These are phyloP conservation scores for Semnornis frantzii DNA, from an alignment of 2,113 vertebrate genomes.

Conservation along the genomic window DNA sequence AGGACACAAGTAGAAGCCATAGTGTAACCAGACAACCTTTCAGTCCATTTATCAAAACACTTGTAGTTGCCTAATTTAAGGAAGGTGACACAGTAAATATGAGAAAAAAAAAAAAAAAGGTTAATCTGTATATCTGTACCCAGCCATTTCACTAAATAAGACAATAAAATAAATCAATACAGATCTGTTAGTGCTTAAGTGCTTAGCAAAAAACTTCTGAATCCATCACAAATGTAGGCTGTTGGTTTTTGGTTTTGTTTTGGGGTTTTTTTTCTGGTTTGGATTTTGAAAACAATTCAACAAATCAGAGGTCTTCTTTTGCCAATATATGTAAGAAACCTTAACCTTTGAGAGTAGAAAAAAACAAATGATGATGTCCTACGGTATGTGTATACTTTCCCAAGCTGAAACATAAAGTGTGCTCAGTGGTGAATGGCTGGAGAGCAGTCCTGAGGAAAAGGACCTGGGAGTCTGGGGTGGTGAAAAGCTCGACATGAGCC, in stretches of 20 bases:
- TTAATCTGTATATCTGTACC: constrained; percentile 50
- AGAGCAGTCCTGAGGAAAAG: no score
- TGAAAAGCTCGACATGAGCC: no score
- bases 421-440: not conserved
- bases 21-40: constrained; percentile 69
- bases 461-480: no score
- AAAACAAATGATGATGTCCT: not conserved
- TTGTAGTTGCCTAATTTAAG: constrained; percentile 52
- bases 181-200: not conserved
- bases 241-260: not conserved
- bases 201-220: constrained; percentile 28
- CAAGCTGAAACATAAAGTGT: not conserved
- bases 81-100: constrained; percentile 68
- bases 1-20: constrained; percentile 28
- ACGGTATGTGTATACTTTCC: not conserved
- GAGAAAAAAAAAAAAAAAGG: not conserved
- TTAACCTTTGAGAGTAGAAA: constrained; percentile 7
- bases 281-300: not conserved
- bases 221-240: not conserved
- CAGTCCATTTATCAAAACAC: constrained; percentile 66
- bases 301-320: constrained; percentile 28
- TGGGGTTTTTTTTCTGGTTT: not conserved
- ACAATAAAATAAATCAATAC: constrained; percentile 46
- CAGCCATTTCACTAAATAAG: constrained; percentile 60
- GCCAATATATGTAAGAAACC: not conserved